Evolutionary conservation across 2,113 vertebrate genomes (phyloP), one percentile per base, ranked within the genome.

Genomic region (Takifugu flavidus): DNA sequence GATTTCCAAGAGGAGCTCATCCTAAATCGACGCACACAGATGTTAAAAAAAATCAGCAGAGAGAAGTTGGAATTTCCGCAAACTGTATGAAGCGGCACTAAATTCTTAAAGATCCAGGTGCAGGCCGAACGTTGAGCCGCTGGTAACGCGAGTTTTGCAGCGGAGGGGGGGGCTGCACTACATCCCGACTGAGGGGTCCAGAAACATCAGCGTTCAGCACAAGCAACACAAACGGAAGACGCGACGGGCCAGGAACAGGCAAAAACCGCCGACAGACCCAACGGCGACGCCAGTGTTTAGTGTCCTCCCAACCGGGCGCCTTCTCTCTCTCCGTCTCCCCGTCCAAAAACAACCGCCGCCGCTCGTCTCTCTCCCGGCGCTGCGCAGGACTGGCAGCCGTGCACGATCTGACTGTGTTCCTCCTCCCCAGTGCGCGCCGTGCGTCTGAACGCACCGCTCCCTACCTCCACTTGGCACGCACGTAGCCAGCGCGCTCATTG

Each of bases 401-500:
- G 56, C 31, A 53, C 49, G 1, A 52, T 29, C 25, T 20, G 26
- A 25, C 49, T 46, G 67, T 39, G 66, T 68, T 71, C 62, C 81
- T 74, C 61, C 62, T 58, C 71, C 20, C 28, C 70, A 49, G 56
- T 49, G 56, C 59, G 54, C 67, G 52, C 65, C 70, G 66, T 70
- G 70, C 29, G 70, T 62, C 75, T 59, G 74, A 39, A 29, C 51
- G 3, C 13, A 27, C 49, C 61, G 1, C 54, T 56, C 34, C 34
- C 65, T 59, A 70, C 59, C 76, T 82, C 77, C 74, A 53, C 64
- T 63, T 67, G 49, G 69, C 80, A 29, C 72, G 72, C 73, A 26
- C 60, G 4, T 25, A 0, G 57, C 39, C 66, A 0, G 66, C 51
- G 67, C 65, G 67, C 86, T 80, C 83, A 93, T 93, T 93, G 93